These are phyloP conservation scores for Ceratothoa steindachneri DNA, from an alignment of 2,888 invertebrate species.

Conservation along the genomic window DNA sequence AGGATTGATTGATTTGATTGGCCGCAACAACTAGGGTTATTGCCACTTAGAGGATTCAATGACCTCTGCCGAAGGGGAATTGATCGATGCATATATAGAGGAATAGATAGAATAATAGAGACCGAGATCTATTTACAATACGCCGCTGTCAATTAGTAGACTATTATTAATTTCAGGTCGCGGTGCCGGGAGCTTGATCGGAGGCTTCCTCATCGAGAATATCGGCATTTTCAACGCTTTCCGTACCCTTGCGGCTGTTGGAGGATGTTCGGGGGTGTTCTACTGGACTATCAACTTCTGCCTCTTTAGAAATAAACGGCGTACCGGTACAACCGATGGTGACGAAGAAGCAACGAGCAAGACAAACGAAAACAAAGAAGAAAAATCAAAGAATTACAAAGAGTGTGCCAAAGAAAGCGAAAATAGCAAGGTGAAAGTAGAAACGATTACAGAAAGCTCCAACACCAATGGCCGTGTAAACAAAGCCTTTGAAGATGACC, in stretches of 20 bases:
- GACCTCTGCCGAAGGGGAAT: no score
- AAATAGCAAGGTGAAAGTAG: background rate
- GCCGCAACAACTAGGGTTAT: no score
- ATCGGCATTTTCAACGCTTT: background rate
- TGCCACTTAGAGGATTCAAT: no score
- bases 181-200: conserved; percentile 9
- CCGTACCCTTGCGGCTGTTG: background rate
- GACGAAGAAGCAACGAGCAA: background rate
- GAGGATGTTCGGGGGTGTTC: background rate
- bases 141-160: no score
- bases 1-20: no score
- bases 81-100: no score
- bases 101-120: no score
- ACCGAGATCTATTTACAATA: no score
- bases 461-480: background rate
- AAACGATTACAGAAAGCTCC: background rate
- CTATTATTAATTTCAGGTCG: conserved; percentile 15
- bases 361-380: background rate
- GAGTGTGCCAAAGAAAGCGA: background rate
- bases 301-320: background rate
- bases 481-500: background rate
- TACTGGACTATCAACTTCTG: background rate
- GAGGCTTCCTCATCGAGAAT: background rate
- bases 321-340: no score
- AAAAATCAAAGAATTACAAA: background rate